phyloP scores from a whole-genome alignment of 2,888 invertebrate species.

The Cheilosia impressa region DNA sequence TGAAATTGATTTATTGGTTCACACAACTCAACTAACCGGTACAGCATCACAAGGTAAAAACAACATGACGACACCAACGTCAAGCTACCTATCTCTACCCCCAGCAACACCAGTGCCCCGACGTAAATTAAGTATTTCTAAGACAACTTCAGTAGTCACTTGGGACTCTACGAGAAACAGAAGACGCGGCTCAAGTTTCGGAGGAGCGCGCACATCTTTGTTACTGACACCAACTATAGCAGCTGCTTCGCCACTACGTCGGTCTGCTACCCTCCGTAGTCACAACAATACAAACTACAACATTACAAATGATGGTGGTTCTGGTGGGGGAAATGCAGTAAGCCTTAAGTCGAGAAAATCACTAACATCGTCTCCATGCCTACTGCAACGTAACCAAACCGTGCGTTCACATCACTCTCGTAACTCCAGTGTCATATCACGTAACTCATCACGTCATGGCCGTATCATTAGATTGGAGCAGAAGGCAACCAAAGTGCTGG shows the following conservation, averaged over 20 bases:
- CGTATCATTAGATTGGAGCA: slow-evolving; percentile 94
- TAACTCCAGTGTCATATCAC: slow-evolving; percentile 91
- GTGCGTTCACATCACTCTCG: slow-evolving; percentile 90
- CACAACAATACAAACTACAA: slow-evolving; percentile 83
- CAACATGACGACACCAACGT: slow-evolving; percentile 37
- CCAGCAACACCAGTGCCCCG: slow-evolving; percentile 79
- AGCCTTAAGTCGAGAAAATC: slow-evolving; percentile 79
- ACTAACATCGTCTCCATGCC: slow-evolving; percentile 85
- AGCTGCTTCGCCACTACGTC: slow-evolving; percentile 84
- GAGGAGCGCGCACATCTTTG: slow-evolving; percentile 87
- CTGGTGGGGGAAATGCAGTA: slow-evolving; percentile 13
- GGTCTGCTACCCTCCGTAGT: slow-evolving; percentile 87
- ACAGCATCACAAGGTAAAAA: slow-evolving; percentile 25
- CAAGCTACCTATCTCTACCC: slow-evolving; percentile 76
- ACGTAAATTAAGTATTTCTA: slow-evolving; percentile 84
- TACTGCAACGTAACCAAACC: slow-evolving; percentile 85
- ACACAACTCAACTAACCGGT: slow-evolving; percentile 17
- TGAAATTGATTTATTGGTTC: slow-evolving; percentile 40
- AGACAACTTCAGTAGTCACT: slow-evolving; percentile 87
- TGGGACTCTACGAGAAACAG: slow-evolving; percentile 88
- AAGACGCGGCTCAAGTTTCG: slow-evolving; percentile 89
- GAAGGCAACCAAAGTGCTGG: slow-evolving; percentile 97
- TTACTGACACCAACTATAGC: slow-evolving; percentile 85
- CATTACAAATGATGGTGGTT: slow-evolving; percentile 21
- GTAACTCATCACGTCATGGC: slow-evolving; percentile 92